Evolutionary conservation across 1,140 invertebrate species (phyloP).

Genomic region (Musca domestica): DNA sequence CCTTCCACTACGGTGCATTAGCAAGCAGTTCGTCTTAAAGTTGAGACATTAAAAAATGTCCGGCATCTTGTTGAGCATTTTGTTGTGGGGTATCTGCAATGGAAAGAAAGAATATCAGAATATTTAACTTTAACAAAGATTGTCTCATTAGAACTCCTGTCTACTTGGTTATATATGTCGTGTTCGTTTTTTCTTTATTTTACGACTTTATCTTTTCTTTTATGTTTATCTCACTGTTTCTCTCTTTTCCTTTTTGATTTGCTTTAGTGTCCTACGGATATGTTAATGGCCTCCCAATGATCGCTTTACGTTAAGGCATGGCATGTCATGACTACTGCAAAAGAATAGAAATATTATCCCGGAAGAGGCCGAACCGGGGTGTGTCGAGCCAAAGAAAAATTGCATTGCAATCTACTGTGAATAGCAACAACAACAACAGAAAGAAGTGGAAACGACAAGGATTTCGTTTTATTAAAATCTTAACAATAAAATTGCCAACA

Average conservation of each 20-base stretch:
- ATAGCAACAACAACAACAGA: background rate
- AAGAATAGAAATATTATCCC: background rate
- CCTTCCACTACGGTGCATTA: background rate
- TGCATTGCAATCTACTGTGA: background rate
- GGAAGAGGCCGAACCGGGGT: no score
- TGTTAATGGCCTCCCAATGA: constrained; percentile 19
- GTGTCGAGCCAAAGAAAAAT: background rate
- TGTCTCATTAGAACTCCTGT: no score
- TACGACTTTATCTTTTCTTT: background rate
- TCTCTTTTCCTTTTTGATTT: background rate
- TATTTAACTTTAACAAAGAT: no score
- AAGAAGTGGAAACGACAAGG: background rate
- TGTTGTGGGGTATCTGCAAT: no score
- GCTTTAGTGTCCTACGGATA: background rate
- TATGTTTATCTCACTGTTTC: background rate
- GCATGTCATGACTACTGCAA: background rate
- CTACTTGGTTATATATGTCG: no score
- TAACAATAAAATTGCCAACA: constrained; percentile 21
- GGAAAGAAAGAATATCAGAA: no score
- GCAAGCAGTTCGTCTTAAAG: no score
- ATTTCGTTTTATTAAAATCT: constrained; percentile 19
- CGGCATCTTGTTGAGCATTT: no score
- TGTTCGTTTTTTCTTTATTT: background rate
- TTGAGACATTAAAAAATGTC: no score
- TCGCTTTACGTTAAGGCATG: background rate